phyloP scores from a whole-genome alignment of 1,140 invertebrate species.

The Centruroides sculpturatus region DNA sequence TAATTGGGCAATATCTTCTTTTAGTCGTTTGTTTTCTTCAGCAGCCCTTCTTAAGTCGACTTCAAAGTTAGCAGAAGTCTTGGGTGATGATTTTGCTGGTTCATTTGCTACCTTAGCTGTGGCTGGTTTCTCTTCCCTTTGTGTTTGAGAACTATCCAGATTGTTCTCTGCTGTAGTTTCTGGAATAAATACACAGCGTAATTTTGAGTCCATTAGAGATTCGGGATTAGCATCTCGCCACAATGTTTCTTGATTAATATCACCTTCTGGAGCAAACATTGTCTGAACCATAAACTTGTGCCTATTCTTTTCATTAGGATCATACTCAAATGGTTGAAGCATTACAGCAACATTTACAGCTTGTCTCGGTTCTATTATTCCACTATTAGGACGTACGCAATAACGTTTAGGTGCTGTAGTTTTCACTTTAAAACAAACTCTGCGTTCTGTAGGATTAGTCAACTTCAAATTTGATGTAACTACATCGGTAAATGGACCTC shows the following conservation, averaged over 20 bases:
- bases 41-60: slow-evolving; percentile 1
- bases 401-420: slow-evolving; percentile 98
- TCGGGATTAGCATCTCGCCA: too few species aligned
- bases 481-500: slow-evolving; percentile 81
- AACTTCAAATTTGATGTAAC: slow-evolving; percentile 82
- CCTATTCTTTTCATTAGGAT: slow-evolving; percentile 85
- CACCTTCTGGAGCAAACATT: slow-evolving; percentile 64
- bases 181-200: too few species aligned
- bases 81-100: slow-evolving; percentile 3
- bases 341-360: slow-evolving; percentile 74
- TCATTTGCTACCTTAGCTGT: slow-evolving; percentile 1
- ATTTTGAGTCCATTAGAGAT: too few species aligned
- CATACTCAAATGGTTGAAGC: slow-evolving; percentile 88
- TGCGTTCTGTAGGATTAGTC: slow-evolving; percentile 69
- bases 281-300: slow-evolving; percentile 99
- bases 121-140: slow-evolving; percentile 9
- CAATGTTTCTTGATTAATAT: slow-evolving; percentile 42
- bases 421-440: slow-evolving; percentile 97
- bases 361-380: slow-evolving; percentile 59
- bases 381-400: slow-evolving; percentile 97
- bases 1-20: slow-evolving; percentile 5
- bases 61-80: slow-evolving; percentile 7
- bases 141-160: slow-evolving; percentile 9
- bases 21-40: slow-evolving; percentile 13
- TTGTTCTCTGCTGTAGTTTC: slow-evolving; percentile 1